Percentiles rank a stretch among this genome's conserved stretches.
Conservation (phyloP, 2,113 vertebrate species). For the Dipodomys spectabilis region DNA sequence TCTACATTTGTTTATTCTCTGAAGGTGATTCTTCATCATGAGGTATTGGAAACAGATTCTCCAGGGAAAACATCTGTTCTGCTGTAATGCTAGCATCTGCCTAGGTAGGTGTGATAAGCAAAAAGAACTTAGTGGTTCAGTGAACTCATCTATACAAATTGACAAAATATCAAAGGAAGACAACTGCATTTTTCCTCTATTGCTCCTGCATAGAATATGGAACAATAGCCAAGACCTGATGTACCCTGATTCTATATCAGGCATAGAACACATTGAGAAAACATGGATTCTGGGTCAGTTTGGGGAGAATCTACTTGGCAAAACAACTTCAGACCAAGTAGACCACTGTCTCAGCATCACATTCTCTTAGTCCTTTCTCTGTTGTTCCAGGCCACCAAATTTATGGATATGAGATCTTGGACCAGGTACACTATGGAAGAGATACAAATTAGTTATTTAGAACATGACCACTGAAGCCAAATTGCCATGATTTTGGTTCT, state of each 20-base stretch:
- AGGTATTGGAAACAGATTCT: slow-evolving; percentile 74
- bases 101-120: slow-evolving; percentile 63
- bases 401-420: neutral
- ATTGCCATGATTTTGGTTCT: neutral
- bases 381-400: neutral
- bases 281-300: neutral
- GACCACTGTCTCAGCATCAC: neutral
- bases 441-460: neutral
- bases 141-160: slow-evolving; percentile 23
- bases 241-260: neutral
- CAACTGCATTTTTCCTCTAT: neutral
- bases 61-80: slow-evolving; percentile 71
- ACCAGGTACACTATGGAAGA: neutral
- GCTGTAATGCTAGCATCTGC: slow-evolving; percentile 62
- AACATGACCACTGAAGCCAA: neutral
- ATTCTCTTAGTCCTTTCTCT: neutral
- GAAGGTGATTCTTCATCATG: slow-evolving; percentile 67
- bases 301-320: neutral
- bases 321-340: slow-evolving; percentile 16
- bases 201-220: neutral
- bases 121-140: slow-evolving; percentile 52
- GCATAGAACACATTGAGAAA: neutral
- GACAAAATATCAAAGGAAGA: slow-evolving; percentile 30
- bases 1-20: slow-evolving; percentile 72
- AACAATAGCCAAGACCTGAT: neutral